A percentile compares a stretch with the other conserved stretches of the same genome.
Evolutionary conservation across 2,888 invertebrate species (phyloP).

Genomic region (Heliconius cydno): DNA sequence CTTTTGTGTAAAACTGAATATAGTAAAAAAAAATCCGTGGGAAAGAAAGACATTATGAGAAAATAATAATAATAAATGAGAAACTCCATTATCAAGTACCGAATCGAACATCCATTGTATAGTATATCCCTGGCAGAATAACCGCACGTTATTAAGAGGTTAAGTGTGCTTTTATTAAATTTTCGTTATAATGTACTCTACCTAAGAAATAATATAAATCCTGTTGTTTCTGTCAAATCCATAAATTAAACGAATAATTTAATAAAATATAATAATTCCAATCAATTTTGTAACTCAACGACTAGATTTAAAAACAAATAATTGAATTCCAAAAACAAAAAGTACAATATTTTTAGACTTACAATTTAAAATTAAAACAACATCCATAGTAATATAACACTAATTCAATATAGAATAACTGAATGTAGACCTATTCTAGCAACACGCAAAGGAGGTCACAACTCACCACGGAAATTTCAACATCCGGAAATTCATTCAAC

Average conservation of each 20-base stretch:
- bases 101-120: background rate
- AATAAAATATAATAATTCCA: too few relatives aligned
- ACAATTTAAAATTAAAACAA: background rate
- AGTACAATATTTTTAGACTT: background rate
- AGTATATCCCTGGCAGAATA: background rate
- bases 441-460: slow-evolving; percentile 42
- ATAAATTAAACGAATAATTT: background rate
- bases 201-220: background rate
- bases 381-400: background rate
- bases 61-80: too few relatives aligned
- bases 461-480: slow-evolving; percentile 39
- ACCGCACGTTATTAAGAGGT: background rate
- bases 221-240: background rate
- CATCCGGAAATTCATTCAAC: slow-evolving; percentile 54
- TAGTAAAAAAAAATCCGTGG: too few relatives aligned
- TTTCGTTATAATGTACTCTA: background rate
- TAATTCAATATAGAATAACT: slow-evolving; percentile 7
- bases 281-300: background rate
- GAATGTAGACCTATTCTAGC: slow-evolving; percentile 33
- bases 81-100: too few relatives aligned
- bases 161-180: slow-evolving; percentile 8
- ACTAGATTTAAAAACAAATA: background rate
- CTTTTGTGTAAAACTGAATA: too few relatives aligned
- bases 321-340: background rate
- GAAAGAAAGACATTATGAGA: too few relatives aligned